These are phyloP conservation scores for Acleris laterana DNA, from an alignment of 2,888 invertebrate species.

Conservation along the genomic window DNA sequence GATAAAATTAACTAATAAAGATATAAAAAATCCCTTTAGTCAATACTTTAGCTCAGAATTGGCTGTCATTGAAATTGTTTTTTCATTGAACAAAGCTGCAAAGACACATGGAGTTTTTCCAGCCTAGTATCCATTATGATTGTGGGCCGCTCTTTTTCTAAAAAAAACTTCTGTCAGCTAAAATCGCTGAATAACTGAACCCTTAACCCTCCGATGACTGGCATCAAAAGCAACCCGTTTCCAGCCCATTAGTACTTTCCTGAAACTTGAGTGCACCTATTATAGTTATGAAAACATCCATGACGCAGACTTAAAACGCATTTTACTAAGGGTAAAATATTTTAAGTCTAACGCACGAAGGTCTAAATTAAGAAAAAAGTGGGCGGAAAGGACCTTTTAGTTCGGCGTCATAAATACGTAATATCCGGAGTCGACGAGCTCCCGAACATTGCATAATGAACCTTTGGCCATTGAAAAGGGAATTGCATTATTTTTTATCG, in stretches of 20 bases:
- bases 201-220: constrained; percentile 18
- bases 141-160: too few relatives aligned
- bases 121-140: too few relatives aligned
- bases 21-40: too few relatives aligned
- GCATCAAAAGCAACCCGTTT: constrained; percentile 12
- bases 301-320: neutral
- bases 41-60: too few relatives aligned
- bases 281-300: neutral
- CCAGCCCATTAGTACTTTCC: constrained; percentile 18
- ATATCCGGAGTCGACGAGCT: constrained; percentile 50
- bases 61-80: too few relatives aligned
- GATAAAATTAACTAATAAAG: too few relatives aligned
- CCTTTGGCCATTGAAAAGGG: constrained; percentile 41
- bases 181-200: constrained; percentile 25
- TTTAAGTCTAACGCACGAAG: neutral
- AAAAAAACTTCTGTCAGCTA: neutral
- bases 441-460: constrained; percentile 52
- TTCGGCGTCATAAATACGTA: constrained; percentile 33
- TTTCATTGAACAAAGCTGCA: too few relatives aligned
- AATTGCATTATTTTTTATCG: constrained; percentile 27
- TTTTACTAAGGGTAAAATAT: neutral
- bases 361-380: too few relatives aligned
- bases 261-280: neutral
- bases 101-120: too few relatives aligned
- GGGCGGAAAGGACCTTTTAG: too few relatives aligned